Evolutionary conservation across 2,888 invertebrate species (phyloP).

Genomic region (Hirtodrosophila trivittata): DNA sequence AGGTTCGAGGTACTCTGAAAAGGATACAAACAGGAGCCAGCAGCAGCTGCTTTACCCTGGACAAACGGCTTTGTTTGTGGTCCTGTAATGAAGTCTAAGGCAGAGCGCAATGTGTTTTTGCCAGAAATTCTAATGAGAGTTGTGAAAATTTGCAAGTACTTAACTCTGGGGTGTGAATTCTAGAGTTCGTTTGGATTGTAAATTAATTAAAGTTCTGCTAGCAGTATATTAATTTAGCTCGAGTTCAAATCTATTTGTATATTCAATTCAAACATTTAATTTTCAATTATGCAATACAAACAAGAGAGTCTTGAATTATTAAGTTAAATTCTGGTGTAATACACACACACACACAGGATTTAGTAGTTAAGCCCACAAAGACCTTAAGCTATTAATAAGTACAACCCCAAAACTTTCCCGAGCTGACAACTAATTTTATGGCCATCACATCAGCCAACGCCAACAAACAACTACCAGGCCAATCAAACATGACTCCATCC

Average conservation of each 20-base stretch:
- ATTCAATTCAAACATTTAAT: too few species aligned
- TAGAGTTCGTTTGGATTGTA: too few species aligned
- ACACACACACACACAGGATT: slow-evolving; percentile 12
- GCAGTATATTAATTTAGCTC: too few species aligned
- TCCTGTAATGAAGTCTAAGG: slow-evolving; percentile 27
- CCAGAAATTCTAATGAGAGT: slow-evolving; percentile 3
- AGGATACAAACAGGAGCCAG: neutral
- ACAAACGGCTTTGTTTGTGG: slow-evolving; percentile 22
- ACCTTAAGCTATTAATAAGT: slow-evolving; percentile 71
- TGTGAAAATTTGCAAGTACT: slow-evolving; percentile 1
- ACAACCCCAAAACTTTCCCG: slow-evolving; percentile 22
- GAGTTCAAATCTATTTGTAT: too few species aligned
- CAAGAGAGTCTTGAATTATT: too few species aligned
- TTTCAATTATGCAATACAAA: too few species aligned
- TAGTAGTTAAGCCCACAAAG: slow-evolving; percentile 35
- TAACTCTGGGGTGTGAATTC: neutral
- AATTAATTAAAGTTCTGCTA: slow-evolving; percentile 5
- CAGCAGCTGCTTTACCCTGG: slow-evolving; percentile 39
- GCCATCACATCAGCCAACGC: slow-evolving; percentile 64
- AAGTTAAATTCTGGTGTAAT: too few species aligned
- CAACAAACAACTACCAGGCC: slow-evolving; percentile 71
- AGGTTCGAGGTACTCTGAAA: slow-evolving; percentile 10
- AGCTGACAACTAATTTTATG: slow-evolving; percentile 71
- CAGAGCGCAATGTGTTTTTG: slow-evolving; percentile 9
- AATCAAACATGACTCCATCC: slow-evolving; percentile 62